Base-by-base conservation (phyloP, 2,888 invertebrate species). In the Seira ritae region DNA sequence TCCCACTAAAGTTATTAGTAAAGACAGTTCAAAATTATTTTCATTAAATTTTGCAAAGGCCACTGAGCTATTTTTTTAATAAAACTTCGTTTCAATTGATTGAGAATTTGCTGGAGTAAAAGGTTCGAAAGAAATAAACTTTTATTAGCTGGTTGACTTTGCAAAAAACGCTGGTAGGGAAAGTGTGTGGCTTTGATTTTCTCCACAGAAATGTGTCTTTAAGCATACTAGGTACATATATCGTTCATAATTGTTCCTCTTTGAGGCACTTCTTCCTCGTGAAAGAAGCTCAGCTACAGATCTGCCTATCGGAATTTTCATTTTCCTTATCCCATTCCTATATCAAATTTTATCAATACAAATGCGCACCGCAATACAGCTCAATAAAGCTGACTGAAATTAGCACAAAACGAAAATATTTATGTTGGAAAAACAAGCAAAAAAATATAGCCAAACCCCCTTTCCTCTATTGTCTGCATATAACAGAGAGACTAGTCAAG, bases 391-490 rank as follows among this genome's bases (percentile, higher is more conserved):
- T 50, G 15, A n/a, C 17, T n/a, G 50, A 50, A 50, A 50, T 50
- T 50, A 50, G 50, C 50, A 50, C 50, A 50, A 50, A 50, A 50
- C 50, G 50, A 50, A 50, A 50, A 50, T 50, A 50, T 50, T 50
- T 50, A n/a, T 50, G 50, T 50, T 50, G 50, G 15, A n/a, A 50
- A n/a, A 50, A 15, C 2, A 50, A 50, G 12, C 50, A 50, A 50
- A 15, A 50, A 50, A 50, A n/a, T 50, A n/a, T 12, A 50, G 50
- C 50, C 12, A 8, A 50, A 50, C 3, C 15, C 15, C 8, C 3
- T 50, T 50, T 50, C 23, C 60, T 68, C 74, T 37, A 74, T 73
- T 80, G 62, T 79, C 70, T 79, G 42, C 46, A 55, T 23, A 50
- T 22, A 37, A 50, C 50, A 68, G 62, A 55, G 50, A 46, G 50